Conservation (phyloP, 2,888 invertebrate genomes). For the Thecophora atra region DNA sequence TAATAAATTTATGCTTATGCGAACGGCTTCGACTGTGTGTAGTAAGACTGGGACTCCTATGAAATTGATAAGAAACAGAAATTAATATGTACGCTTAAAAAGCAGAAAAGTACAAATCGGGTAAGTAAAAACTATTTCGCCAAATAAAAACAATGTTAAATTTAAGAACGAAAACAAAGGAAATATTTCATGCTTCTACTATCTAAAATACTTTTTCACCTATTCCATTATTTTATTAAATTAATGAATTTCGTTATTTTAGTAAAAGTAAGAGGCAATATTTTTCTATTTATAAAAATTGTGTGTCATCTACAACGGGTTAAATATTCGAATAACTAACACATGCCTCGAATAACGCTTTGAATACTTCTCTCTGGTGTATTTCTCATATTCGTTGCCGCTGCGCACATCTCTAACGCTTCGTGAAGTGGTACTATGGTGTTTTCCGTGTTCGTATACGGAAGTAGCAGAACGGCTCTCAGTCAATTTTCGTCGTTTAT, state of each 20-base stretch:
- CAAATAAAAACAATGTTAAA: too few species aligned
- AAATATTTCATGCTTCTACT: too few species aligned
- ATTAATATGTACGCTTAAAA: too few species aligned
- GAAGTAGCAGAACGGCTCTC: conserved; percentile 51
- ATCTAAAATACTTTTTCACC: too few species aligned
- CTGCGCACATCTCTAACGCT: conserved; percentile 38
- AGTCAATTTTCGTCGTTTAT: conserved; percentile 63
- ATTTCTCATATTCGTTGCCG: conserved; percentile 57
- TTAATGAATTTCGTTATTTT: too few species aligned
- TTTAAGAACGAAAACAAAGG: too few species aligned
- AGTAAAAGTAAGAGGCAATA: too few species aligned
- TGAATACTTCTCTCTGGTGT: conserved; percentile 58
- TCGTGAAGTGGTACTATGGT: conserved; percentile 49
- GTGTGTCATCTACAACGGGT: too few species aligned
- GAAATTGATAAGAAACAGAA: conserved; percentile 17
- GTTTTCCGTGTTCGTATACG: conserved; percentile 53
- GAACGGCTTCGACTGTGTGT: conserved; percentile 41
- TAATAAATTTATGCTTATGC: conserved; percentile 55
- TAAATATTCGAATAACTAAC: not conserved
- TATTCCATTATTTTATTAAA: too few species aligned
- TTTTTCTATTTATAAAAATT: too few species aligned
- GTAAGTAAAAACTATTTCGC: too few species aligned
- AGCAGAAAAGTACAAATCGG: too few species aligned
- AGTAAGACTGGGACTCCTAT: conserved; percentile 60
- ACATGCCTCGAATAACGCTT: conserved; percentile 58